These are phyloP conservation scores for Julus scanicus DNA, from an alignment of 2,888 invertebrate genomes.

Conservation along the genomic window DNA sequence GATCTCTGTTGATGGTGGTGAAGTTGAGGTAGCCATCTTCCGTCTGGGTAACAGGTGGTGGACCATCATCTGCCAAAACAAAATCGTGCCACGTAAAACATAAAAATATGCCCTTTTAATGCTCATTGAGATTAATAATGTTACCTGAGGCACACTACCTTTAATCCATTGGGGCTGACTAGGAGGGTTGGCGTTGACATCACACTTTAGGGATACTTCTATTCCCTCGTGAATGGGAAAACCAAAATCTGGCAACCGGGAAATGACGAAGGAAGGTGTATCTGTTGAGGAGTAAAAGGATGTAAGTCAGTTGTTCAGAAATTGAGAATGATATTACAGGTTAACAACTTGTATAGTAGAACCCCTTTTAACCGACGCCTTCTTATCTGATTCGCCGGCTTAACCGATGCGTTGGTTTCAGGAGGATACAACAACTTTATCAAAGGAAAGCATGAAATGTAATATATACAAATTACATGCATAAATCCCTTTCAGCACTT, in stretches of 20 bases:
- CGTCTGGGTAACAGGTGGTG: conserved; percentile 72
- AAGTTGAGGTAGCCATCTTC: conserved; percentile 87
- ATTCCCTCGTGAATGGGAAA: conserved; percentile 88
- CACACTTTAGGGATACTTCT: conserved; percentile 88
- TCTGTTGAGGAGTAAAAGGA: conserved; percentile 71
- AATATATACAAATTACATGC: no score
- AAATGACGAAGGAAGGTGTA: conserved; percentile 91
- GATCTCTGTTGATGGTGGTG: conserved; percentile 79
- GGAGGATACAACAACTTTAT: no score
- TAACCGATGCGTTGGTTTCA: no score
- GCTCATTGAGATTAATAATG: not conserved
- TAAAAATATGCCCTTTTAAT: not conserved
- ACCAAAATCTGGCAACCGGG: conserved; percentile 92
- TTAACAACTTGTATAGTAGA: no score
- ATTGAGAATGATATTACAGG: no score
- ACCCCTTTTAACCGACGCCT: no score
- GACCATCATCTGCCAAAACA: conserved; percentile 60
- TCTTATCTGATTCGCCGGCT: no score
- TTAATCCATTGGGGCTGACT: conserved; percentile 85
- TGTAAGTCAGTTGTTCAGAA: no score
- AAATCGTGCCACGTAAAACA: not conserved
- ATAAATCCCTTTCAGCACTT: no score
- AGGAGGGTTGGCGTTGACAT: conserved; percentile 92
- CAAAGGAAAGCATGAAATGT: no score
- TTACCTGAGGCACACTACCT: conserved; percentile 65